Conservation (phyloP, 2,113 vertebrate species). For the Leucopternis melanops region DNA sequence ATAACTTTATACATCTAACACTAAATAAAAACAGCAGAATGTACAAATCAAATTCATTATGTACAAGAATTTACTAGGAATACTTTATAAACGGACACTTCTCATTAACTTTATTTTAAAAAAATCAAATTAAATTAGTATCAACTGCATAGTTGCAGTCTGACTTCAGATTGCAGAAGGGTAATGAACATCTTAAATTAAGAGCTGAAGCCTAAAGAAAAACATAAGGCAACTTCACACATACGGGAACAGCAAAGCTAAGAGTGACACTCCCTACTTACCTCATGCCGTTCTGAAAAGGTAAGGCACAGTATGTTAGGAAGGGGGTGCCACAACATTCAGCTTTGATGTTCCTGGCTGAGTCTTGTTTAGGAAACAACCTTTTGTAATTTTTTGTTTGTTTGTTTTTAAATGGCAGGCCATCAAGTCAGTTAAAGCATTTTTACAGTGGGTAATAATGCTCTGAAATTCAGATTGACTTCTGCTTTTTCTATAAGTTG, state of each 20-base stretch:
- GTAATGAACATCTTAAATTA: neutral
- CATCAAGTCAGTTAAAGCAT: neutral
- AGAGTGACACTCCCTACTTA: neutral
- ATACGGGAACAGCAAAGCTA: neutral
- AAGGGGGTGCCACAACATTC: neutral
- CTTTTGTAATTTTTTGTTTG: neutral
- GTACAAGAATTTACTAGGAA: slow-evolving; percentile 25
- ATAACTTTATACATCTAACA: slow-evolving; percentile 34
- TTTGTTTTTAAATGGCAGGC: neutral
- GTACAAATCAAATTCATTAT: slow-evolving; percentile 41
- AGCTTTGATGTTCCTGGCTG: neutral
- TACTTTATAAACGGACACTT: neutral
- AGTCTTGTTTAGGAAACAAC: neutral
- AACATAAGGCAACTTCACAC: slow-evolving; percentile 1
- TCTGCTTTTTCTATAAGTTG: neutral
- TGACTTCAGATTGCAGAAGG: neutral
- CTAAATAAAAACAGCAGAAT: slow-evolving; percentile 44
- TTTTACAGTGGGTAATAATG: neutral
- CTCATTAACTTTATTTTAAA: neutral
- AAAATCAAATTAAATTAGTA: neutral
- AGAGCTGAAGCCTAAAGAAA: neutral
- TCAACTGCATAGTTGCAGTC: neutral
- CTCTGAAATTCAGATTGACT: neutral
- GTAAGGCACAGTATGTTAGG: neutral
- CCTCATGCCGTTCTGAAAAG: neutral